These are phyloP conservation scores for Harpagoxenus sublaevis DNA, from an alignment of 2,888 invertebrate species.

Conservation along the genomic window DNA sequence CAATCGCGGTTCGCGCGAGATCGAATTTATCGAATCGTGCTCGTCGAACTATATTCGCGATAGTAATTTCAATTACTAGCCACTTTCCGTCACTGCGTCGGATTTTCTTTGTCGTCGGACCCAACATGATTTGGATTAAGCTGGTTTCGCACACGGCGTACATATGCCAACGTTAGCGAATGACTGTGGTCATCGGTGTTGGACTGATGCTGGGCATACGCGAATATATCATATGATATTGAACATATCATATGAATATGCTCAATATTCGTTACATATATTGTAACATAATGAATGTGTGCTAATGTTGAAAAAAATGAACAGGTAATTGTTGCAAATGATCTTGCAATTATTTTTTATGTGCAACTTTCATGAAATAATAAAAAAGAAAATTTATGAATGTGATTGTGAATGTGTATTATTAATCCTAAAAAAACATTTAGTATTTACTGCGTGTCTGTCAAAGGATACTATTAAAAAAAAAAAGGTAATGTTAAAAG, in stretches of 20 bases:
- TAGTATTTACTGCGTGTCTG: background rate
- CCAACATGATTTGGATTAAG: constrained; percentile 45
- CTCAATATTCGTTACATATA: background rate
- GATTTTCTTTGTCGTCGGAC: constrained; percentile 47
- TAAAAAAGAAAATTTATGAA: background rate
- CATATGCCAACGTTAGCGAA: background rate
- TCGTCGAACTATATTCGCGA: constrained; percentile 51
- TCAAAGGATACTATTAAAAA: background rate
- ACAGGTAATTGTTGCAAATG: background rate
- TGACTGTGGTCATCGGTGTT: background rate
- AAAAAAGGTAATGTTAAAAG: background rate
- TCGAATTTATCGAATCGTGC: constrained; percentile 55
- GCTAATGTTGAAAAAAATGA: background rate
- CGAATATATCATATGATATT: constrained; percentile 11
- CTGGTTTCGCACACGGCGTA: background rate
- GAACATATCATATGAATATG: background rate
- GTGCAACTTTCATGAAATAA: background rate
- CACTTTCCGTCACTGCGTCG: constrained; percentile 46
- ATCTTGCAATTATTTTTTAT: background rate
- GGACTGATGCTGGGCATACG: background rate
- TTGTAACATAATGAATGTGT: background rate
- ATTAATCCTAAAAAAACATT: background rate
- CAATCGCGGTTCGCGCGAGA: constrained; percentile 42
- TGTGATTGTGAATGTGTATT: background rate
- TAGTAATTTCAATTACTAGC: constrained; percentile 53